phyloP scores from a whole-genome alignment of 2,888 invertebrate species.

The Eristalis tenax region DNA sequence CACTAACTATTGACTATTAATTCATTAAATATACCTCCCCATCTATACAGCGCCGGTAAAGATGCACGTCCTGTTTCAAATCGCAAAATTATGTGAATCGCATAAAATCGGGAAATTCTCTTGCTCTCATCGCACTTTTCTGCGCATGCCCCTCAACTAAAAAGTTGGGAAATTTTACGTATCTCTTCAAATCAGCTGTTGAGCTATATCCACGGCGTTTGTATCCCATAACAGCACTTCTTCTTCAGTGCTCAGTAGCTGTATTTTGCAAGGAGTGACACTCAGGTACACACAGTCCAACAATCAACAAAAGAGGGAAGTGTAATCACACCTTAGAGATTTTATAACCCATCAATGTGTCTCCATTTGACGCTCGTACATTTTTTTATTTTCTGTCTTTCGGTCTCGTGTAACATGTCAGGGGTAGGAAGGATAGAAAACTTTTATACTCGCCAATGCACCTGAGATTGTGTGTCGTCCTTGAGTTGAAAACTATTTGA shows the following conservation, averaged over 20 bases:
- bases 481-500: slow-evolving; percentile 50
- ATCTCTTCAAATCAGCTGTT: slow-evolving; percentile 49
- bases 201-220: slow-evolving; percentile 32
- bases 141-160: slow-evolving; percentile 5
- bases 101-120: neutral
- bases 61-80: neutral
- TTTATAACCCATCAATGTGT: slow-evolving; percentile 23
- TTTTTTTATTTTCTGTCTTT: slow-evolving; percentile 3
- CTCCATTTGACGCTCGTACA: slow-evolving; percentile 22
- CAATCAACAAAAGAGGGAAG: neutral
- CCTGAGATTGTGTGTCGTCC: slow-evolving; percentile 42
- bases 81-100: neutral
- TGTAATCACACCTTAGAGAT: slow-evolving; percentile 50
- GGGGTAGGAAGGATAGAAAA: slow-evolving; percentile 9
- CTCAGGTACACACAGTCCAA: neutral
- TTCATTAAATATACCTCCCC: slow-evolving; percentile 6
- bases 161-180: slow-evolving; percentile 22
- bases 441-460: slow-evolving; percentile 46
- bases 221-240: neutral
- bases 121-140: neutral
- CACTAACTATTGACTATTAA: slow-evolving; percentile 10
- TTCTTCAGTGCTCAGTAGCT: neutral
- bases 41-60: neutral
- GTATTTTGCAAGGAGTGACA: neutral
- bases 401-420: neutral